Evolutionary conservation across 2,888 invertebrate genomes (phyloP), one percentile per base, ranked within the genome.

Genomic region (Trissonchulus latispiculum): DNA sequence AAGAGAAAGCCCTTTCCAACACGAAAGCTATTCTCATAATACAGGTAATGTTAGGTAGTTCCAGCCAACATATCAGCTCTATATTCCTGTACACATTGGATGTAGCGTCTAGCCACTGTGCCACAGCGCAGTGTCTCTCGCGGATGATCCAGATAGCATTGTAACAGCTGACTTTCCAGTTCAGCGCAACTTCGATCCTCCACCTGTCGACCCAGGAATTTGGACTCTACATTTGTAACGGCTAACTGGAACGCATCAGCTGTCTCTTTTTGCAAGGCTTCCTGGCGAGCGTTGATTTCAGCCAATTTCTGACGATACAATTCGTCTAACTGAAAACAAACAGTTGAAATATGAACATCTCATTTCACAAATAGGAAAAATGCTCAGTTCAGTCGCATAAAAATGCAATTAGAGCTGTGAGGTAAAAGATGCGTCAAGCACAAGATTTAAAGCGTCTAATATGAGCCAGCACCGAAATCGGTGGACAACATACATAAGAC

Each of bases 281-380:
- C 33, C 32, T 72, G 72, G 15, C 48, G 67, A 2, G 8, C 3
- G 31, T 37, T 29, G 8, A 72, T n/a, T 69, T 72, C 72, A 3
- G 36, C 72, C 72, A 72, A 15, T 32, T 72, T 72, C 37, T 72
- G 62, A 15, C 28, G 61, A 64, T 72, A 72, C 15, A 70, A 59
- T 2, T 36, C 36, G 8, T 33, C 36, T n/a, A 68, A 36, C 69
- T 68, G 36, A 68, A 68, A 68, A 28, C 28, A 33, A n/a, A n/a
- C n/a, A n/a, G n/a, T n/a, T n/a, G n/a, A n/a, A n/a, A n/a, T n/a
- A n/a, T n/a, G n/a, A n/a, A n/a, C n/a, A n/a, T n/a, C n/a, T n/a
- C n/a, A n/a, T n/a, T n/a, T n/a, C n/a, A n/a, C n/a, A n/a, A n/a
- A n/a, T n/a, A n/a, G n/a, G n/a, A n/a, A n/a, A n/a, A n/a, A n/a